Evolutionary conservation across 2,113 vertebrate genomes (phyloP), one percentile per base, ranked within the genome.

Genomic region (Solea senegalensis): DNA sequence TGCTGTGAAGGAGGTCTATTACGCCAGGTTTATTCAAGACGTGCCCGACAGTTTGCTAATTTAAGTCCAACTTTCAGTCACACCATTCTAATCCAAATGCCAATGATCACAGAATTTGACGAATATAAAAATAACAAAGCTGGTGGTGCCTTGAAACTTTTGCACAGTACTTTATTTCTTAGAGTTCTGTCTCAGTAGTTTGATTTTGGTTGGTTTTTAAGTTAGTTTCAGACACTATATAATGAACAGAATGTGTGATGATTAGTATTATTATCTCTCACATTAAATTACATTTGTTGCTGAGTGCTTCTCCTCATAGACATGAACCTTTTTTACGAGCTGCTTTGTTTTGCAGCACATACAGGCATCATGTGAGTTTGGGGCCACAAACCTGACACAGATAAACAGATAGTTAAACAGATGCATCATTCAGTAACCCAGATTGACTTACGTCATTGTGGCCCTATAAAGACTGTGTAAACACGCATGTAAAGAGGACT

Each of bases 381-480:
- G 7, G 40, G 64, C 34, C 7, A n/a, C 55, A 72, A 26, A 49
- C 66, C 54, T 0, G 0, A 12, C 15, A 15, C 40, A 61, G 55
- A 52, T 54, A 21, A 51, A 69, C 65, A 2, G 43, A 72, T 8
- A 61, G 10, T 34, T 52, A 21, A 41, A 64, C 26, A 71, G 58
- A 45, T 71, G 53, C 21, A 51, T 63, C 26, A 28, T 12, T 11
- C 57, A 39, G 65, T 76, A 51, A 69, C 5, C 28, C 0, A 15
- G 26, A 45, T 69, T 62, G n/a, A 63, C 1, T 45, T 43, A 14
- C 43, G 75, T 68, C n/a, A 48, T 46, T 21, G 1, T 1, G 21
- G 34, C 40, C 27, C 41, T 16, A 41, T 55, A 41, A 81, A 74
- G 61, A 58, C 39, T 5, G 46, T 34, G 39, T 65, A 16, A 70